Evolutionary conservation across 92 coral and sea anemone genomes (phyloP).

Genomic region (Desmophyllum pertusum): DNA sequence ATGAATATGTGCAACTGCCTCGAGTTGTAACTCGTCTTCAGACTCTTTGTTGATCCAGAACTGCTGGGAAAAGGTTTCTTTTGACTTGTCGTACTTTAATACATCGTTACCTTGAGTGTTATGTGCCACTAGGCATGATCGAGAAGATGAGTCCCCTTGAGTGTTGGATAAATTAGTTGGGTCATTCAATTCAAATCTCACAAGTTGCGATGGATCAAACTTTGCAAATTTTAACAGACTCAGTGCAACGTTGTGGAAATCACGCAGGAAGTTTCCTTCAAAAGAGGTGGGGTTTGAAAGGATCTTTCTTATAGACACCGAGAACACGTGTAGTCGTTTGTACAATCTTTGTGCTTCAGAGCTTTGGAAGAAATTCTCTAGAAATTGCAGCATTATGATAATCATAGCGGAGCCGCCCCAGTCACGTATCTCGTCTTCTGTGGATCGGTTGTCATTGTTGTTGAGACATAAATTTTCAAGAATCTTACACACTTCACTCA

Average conservation of each 20-base stretch:
- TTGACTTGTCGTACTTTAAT: neutral
- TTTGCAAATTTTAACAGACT: neutral
- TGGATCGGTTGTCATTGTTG: neutral
- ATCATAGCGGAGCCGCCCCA: neutral
- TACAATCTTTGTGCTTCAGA: neutral
- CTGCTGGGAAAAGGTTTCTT: neutral
- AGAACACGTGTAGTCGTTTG: neutral
- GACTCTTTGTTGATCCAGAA: conserved; percentile 10
- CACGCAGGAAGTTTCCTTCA: neutral
- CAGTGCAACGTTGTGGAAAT: neutral
- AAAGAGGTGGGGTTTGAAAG: neutral
- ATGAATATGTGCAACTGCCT: neutral
- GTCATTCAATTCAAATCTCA: neutral
- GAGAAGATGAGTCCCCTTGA: no score
- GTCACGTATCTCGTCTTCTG: neutral
- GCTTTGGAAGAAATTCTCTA: neutral
- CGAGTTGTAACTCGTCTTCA: neutral
- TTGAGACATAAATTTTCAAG: neutral
- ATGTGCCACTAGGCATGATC: no score
- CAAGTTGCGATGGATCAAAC: neutral
- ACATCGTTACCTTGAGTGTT: neutral
- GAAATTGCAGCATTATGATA: neutral
- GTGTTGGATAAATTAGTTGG: neutral
- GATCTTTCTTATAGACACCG: neutral
- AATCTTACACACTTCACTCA: neutral